These are phyloP conservation scores for Porphyrio hochstetteri DNA, from an alignment of 2,113 vertebrate genomes.

Conservation along the genomic window DNA sequence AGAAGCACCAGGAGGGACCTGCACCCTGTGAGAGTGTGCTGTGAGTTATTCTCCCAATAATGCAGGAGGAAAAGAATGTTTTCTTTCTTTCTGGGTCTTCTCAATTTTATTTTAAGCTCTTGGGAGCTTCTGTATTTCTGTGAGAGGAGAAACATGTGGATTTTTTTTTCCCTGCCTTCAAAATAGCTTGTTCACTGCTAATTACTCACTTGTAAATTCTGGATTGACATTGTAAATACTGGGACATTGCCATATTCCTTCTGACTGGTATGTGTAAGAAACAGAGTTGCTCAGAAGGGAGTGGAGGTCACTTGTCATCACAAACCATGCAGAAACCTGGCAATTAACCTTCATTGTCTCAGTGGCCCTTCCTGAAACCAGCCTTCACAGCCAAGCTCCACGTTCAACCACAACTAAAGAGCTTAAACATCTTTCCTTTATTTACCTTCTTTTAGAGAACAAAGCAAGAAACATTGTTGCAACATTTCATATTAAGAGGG, in stretches of 20 bases:
- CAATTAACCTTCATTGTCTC: not conserved
- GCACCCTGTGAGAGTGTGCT: not conserved
- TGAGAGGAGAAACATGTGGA: not conserved
- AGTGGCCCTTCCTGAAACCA: not conserved
- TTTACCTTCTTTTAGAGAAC: not conserved
- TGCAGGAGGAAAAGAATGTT: not conserved
- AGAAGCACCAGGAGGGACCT: not conserved
- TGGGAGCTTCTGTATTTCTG: not conserved
- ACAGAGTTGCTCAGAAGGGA: not conserved
- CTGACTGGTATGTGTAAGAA: not conserved
- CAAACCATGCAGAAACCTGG: conserved; percentile 4
- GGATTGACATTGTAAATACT: not conserved
- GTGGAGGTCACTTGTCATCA: not conserved
- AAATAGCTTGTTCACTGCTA: not conserved
- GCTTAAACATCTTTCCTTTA: too few species aligned
- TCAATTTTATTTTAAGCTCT: not conserved
- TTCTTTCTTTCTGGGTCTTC: not conserved
- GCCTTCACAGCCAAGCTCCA: not conserved
- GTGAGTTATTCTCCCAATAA: not conserved
- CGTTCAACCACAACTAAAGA: not conserved
- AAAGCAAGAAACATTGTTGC: not conserved
- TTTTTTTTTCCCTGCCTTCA: not conserved
- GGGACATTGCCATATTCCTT: not conserved
- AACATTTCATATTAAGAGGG: not conserved
- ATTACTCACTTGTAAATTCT: conserved; percentile 12